Evolutionary conservation across 2,888 invertebrate genomes (phyloP).

Genomic region (Plebejus argus): DNA sequence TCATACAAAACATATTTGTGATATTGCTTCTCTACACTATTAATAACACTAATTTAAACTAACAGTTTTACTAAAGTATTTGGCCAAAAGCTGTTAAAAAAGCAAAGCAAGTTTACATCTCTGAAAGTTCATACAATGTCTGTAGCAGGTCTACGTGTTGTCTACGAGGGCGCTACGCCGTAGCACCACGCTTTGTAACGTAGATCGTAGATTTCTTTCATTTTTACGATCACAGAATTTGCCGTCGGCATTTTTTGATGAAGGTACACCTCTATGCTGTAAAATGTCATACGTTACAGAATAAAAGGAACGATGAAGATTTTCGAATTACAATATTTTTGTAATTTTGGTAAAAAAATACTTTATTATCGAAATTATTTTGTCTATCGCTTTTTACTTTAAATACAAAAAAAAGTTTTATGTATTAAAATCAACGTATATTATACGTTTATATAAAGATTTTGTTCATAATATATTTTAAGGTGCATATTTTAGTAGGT

Average conservation of each 20-base stretch:
- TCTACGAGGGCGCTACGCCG: constrained; percentile 17
- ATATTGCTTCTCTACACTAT: too few relatives aligned
- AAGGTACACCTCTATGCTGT: not conserved
- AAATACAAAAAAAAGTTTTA: too few relatives aligned
- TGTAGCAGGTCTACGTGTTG: constrained; percentile 7
- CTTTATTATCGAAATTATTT: too few relatives aligned
- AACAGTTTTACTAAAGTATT: not conserved
- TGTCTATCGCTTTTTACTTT: not conserved
- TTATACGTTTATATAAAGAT: too few relatives aligned
- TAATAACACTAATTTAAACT: not conserved
- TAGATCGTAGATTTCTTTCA: constrained; percentile 21
- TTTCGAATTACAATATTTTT: not conserved
- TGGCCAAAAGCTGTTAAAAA: not conserved
- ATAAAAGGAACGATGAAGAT: not conserved
- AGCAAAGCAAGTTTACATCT: not conserved
- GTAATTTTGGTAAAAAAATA: not conserved
- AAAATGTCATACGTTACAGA: not conserved
- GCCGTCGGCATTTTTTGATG: constrained; percentile 14
- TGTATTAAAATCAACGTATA: too few relatives aligned
- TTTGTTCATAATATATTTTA: too few relatives aligned
- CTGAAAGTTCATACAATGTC: not conserved
- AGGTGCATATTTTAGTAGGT: not conserved
- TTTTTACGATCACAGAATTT: not conserved
- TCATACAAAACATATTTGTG: too few relatives aligned
- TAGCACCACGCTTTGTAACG: not conserved